Evolutionary conservation across 2,113 vertebrate genomes (phyloP).

Genomic region (Siphamia tubifer): DNA sequence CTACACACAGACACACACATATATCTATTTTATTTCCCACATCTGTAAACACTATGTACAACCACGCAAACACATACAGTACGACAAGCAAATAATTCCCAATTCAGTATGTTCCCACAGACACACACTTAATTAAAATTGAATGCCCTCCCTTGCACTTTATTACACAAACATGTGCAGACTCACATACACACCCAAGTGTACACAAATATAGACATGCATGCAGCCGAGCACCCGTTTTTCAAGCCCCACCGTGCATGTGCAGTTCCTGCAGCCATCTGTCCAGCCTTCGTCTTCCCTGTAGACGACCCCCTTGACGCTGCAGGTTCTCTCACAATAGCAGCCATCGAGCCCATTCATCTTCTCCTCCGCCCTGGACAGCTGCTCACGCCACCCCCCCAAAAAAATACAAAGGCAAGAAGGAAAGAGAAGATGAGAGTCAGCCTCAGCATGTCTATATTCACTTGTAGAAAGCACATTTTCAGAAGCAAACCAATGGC

Average conservation of each 20-base stretch:
- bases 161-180: slow-evolving; percentile 15
- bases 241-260: slow-evolving; percentile 88
- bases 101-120: neutral
- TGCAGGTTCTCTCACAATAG: slow-evolving; percentile 98
- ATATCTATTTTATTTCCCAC: neutral
- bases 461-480: neutral
- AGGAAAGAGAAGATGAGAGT: slow-evolving; percentile 30
- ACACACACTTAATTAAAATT: slow-evolving; percentile 4
- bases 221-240: neutral
- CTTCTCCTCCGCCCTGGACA: slow-evolving; percentile 95
- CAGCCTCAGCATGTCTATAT: slow-evolving; percentile 7
- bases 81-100: slow-evolving; percentile 1
- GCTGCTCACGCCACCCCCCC: slow-evolving; percentile 72
- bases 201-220: neutral
- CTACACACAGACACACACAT: neutral
- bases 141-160: slow-evolving; percentile 8
- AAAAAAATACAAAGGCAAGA: slow-evolving; percentile 19
- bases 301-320: slow-evolving; percentile 90
- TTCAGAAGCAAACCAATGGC: slow-evolving; percentile 6
- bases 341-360: slow-evolving; percentile 97
- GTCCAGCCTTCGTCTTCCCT: slow-evolving; percentile 94
- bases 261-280: slow-evolving; percentile 98
- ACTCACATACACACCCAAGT: neutral
- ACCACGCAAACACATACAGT: slow-evolving; percentile 1
- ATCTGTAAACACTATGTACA: neutral